Evolutionary conservation across 2,797 vertebrate species (phyloP).

Genomic region (Miichthys miiuy): DNA sequence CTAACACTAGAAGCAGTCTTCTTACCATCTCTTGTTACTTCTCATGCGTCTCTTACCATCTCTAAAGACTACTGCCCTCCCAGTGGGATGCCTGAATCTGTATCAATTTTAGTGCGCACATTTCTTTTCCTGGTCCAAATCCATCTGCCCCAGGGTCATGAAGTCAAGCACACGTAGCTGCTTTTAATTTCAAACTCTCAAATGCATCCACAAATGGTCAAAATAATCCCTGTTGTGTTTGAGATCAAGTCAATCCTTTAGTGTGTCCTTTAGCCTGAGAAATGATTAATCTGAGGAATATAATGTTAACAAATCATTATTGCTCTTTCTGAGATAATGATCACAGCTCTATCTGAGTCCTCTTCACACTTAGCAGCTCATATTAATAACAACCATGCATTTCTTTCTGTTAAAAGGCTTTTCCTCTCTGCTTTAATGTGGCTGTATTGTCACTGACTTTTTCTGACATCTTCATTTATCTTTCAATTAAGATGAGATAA

Average conservation of each 20-base stretch:
- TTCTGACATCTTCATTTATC: background rate
- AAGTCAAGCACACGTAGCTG: constrained; percentile 43
- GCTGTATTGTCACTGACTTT: background rate
- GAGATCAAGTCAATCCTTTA: constrained; percentile 25
- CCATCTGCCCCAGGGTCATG: constrained; percentile 16
- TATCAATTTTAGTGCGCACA: constrained; percentile 60
- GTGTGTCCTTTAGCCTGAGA: constrained; percentile 17
- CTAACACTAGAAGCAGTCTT: constrained; percentile 28
- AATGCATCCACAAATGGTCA: constrained; percentile 11
- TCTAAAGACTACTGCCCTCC: constrained; percentile 54
- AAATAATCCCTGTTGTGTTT: constrained; percentile 16
- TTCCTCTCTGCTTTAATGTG: constrained; percentile 4
- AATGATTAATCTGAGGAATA: constrained; percentile 42
- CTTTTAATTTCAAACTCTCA: constrained; percentile 38
- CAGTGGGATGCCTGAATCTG: constrained; percentile 33
- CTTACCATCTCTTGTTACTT: constrained; percentile 24
- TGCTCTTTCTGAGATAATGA: constrained; percentile 24
- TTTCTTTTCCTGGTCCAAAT: constrained; percentile 66
- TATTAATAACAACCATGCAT: constrained; percentile 69
- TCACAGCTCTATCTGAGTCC: constrained; percentile 62
- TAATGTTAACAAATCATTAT: constrained; percentile 29
- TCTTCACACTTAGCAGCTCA: constrained; percentile 57
- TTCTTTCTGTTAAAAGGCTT: background rate
- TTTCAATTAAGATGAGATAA: constrained; percentile 10
- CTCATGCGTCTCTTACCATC: constrained; percentile 53